phyloP scores from a whole-genome alignment of 2,888 invertebrate genomes.

The Drosophila hamatofila region DNA sequence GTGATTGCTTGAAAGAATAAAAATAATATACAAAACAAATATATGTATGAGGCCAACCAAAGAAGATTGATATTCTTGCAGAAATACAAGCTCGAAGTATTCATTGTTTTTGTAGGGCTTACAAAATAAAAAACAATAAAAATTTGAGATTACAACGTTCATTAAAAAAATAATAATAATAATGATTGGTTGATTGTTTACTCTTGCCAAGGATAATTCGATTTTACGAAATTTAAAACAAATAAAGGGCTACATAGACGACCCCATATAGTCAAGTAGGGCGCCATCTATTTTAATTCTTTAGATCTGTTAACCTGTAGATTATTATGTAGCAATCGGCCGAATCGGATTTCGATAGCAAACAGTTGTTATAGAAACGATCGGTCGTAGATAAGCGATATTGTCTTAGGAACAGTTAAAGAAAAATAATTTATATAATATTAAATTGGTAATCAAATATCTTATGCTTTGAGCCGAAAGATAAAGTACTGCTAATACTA shows the following conservation, averaged over 20 bases:
- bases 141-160: neutral
- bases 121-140: neutral
- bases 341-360: conserved; percentile 8
- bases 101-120: no score
- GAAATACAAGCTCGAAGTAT: neutral
- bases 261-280: neutral
- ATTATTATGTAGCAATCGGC: neutral
- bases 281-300: neutral
- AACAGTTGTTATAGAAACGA: conserved; percentile 1
- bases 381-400: conserved; percentile 3
- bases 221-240: neutral
- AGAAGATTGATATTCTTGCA: neutral
- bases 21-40: neutral
- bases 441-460: neutral
- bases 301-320: neutral
- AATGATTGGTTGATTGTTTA: no score
- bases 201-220: neutral
- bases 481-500: neutral
- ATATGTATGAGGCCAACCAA: neutral
- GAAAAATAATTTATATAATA: neutral
- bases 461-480: neutral
- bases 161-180: no score
- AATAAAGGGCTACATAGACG: neutral
- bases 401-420: neutral
- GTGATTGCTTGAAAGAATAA: neutral